Base-by-base conservation (phyloP, 2,888 invertebrate genomes). In the Tuta absoluta region DNA sequence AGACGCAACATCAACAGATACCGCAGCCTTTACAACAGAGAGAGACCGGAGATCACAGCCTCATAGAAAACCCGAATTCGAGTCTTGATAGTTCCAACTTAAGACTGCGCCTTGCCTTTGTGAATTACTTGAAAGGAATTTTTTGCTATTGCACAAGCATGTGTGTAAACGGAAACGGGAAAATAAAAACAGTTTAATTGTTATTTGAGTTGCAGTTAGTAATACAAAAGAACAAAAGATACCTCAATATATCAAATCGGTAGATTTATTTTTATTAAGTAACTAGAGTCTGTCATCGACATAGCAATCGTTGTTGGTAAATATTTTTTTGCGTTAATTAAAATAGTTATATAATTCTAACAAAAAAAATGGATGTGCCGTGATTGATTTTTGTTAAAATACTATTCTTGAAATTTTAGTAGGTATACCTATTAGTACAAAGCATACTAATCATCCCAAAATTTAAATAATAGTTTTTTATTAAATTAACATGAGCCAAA, bases 31-130 rank as follows among this genome's bases (percentile, higher is more conserved):
- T 69, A 68, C 62, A 81, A 68, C 63, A 65, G 74, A 89, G 72
- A 67, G 83, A 77, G 89, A 91, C 68, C 66, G 75, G 63, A 69
- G 66, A 84, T 69, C 72, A 78, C 84, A 86, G 86, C 84, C 84
- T 88, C 86, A 78, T 79, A 86, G 88, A 85, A 87, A 90, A 90
- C 87, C 89, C 89, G 82, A 89, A 91, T 87, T 87, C 81, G 78
- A 85, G 84, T 83, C 89, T 89, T 87, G 85, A 89, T 90, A 90
- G 87, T 91, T 88, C 82, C 80, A 88, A 90, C 84, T 89, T 89
- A 85, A 82, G 84, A 85, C 82, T 82, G 79, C 84, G 86, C 85
- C 86, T 87, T 84, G 87, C 85, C 84, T 87, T 86, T 84, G 87
- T 87, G 84, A 87, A 87, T 89, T 88, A 90, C 89, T 88, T 82